These are phyloP conservation scores for Latheticus oryzae DNA, from an alignment of 2,888 invertebrate species.

Conservation along the genomic window DNA sequence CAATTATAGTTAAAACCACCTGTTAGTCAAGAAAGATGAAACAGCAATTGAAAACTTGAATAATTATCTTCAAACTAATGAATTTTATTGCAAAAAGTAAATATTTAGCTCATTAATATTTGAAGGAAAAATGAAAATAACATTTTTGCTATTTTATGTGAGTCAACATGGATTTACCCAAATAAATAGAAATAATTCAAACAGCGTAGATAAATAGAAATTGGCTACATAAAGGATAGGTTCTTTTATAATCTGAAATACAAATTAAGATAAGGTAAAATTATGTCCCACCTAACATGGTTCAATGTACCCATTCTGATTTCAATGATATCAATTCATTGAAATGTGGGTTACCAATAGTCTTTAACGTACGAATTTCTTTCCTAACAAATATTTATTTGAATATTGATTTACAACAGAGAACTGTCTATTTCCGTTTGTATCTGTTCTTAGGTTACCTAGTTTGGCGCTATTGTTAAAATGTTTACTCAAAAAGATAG, in stretches of 20 bases:
- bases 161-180: constrained; percentile 5
- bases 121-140: too few species aligned
- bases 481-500: constrained; percentile 17
- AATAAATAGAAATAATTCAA: constrained; percentile 6
- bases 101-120: too few species aligned
- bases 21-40: too few species aligned
- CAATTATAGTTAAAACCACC: too few species aligned
- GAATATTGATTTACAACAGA: constrained; percentile 1
- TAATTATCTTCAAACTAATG: too few species aligned
- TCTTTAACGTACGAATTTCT: constrained; percentile 10
- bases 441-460: constrained; percentile 1
- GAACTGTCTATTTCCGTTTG: constrained; percentile 16
- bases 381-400: constrained; percentile 26
- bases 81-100: too few species aligned
- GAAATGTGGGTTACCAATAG: constrained; percentile 31
- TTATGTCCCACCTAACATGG: constrained; percentile 16
- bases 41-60: too few species aligned
- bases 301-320: constrained; percentile 32
- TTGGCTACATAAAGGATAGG: constrained; percentile 17
- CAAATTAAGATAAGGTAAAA: constrained; percentile 30
- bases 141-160: too few species aligned
- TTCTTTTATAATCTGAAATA: constrained; percentile 21
- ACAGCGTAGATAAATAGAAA: constrained; percentile 16
- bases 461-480: constrained; percentile 5
- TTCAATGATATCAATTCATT: constrained; percentile 28